Evolutionary conservation across 1,140 invertebrate species (phyloP).

Genomic region (Diachasmimorpha longicaudata): DNA sequence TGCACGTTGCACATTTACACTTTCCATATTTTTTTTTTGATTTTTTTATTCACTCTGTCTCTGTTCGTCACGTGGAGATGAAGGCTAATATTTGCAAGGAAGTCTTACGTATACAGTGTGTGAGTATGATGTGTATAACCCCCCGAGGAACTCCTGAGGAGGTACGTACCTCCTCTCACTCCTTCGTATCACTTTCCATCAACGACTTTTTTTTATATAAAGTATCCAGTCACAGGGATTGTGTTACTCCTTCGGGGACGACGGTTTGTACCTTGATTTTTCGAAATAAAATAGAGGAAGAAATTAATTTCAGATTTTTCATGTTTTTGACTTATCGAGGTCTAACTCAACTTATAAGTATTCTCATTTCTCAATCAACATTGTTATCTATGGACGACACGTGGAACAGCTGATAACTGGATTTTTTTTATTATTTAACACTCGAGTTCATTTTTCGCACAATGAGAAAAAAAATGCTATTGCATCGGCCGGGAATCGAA

Average conservation of each 20-base stretch:
- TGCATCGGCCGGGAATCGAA: slow-evolving; percentile 49
- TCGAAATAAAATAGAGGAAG: background rate
- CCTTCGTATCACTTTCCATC: slow-evolving; percentile 50
- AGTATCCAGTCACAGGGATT: slow-evolving; percentile 50
- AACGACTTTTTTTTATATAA: slow-evolving; percentile 49
- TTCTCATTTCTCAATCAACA: background rate
- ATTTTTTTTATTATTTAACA: no score
- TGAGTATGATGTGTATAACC: slow-evolving; percentile 4
- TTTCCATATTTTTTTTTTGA: background rate
- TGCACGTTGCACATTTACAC: slow-evolving; percentile 12
- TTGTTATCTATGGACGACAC: no score
- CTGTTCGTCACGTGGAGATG: slow-evolving; percentile 12
- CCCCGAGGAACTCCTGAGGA: slow-evolving; percentile 43
- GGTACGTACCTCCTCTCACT: slow-evolving; percentile 11
- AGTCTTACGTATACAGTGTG: slow-evolving; percentile 47
- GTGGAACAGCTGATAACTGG: no score
- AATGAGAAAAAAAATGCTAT: background rate
- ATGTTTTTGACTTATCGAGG: background rate
- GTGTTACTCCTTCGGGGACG: slow-evolving; percentile 40
- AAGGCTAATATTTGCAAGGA: slow-evolving; percentile 25
- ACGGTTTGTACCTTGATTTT: slow-evolving; percentile 2
- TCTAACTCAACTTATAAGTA: background rate
- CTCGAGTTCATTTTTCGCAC: no score
- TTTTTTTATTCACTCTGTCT: background rate
- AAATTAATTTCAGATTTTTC: background rate